Conservation (phyloP, 2,888 invertebrate genomes). For the Ditula angustiorana region DNA sequence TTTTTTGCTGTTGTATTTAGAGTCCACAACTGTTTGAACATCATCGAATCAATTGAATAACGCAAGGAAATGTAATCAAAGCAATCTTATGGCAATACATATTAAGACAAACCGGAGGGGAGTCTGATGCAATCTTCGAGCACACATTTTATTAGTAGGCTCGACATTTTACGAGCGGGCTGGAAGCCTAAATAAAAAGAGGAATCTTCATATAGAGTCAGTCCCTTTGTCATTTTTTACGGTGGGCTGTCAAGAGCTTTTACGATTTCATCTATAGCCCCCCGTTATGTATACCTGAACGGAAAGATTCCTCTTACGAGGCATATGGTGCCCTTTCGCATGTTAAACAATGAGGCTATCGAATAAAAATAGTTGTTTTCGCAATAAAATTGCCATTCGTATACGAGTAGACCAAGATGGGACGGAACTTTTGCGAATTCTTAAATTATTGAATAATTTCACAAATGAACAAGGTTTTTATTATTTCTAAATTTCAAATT, state of each 20-base stretch:
- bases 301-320: slow-evolving; percentile 21
- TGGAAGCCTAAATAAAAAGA: slow-evolving; percentile 75
- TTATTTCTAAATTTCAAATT: not conserved
- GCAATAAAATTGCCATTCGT: not conserved
- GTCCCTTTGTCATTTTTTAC: slow-evolving; percentile 68
- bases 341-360: slow-evolving; percentile 24
- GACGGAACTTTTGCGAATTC: not conserved
- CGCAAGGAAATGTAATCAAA: slow-evolving; percentile 35
- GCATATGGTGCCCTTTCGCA: slow-evolving; percentile 27
- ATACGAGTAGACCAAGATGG: not conserved
- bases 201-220: slow-evolving; percentile 73
- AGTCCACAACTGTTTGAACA: not conserved
- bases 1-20: not conserved
- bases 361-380: slow-evolving; percentile 19
- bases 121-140: slow-evolving; percentile 63
- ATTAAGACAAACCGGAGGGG: slow-evolving; percentile 44
- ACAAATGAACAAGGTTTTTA: not conserved
- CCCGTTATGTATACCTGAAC: slow-evolving; percentile 25
- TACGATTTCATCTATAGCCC: slow-evolving; percentile 71
- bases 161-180: slow-evolving; percentile 72
- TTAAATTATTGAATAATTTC: not conserved
- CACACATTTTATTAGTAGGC: slow-evolving; percentile 73
- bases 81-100: slow-evolving; percentile 49
- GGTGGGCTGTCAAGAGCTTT: slow-evolving; percentile 75
- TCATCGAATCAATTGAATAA: not conserved